phyloP scores from a whole-genome alignment of 2,113 vertebrate species.

The Takifugu bimaculatus region DNA sequence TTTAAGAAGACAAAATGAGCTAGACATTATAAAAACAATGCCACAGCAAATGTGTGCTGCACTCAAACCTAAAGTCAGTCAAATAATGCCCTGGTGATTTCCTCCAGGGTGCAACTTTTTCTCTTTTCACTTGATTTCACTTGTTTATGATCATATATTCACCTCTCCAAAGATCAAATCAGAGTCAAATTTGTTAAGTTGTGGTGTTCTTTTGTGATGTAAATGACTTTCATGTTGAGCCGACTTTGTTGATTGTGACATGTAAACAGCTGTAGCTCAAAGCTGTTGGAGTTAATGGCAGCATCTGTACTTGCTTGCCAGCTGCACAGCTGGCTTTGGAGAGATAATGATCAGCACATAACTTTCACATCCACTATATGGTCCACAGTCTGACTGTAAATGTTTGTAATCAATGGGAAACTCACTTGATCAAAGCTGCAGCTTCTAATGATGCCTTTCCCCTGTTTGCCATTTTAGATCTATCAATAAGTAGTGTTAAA shows the following conservation, averaged over 20 bases:
- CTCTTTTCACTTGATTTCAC: constrained; percentile 10
- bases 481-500: constrained; percentile 35
- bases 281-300: constrained; percentile 31
- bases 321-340: constrained; percentile 17
- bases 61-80: too few species aligned
- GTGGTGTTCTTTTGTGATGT: constrained; percentile 19
- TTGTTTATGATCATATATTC: constrained; percentile 30
- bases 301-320: constrained; percentile 12
- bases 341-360: constrained; percentile 52
- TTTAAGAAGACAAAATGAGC: too few species aligned
- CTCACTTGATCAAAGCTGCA: constrained; percentile 52
- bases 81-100: constrained; percentile 24
- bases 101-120: constrained; percentile 22
- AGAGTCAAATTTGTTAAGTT: constrained; percentile 8
- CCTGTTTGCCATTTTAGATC: constrained; percentile 44
- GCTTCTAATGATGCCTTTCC: constrained; percentile 49
- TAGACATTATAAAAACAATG: too few species aligned
- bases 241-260: not conserved
- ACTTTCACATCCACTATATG: constrained; percentile 16
- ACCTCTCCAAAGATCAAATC: constrained; percentile 25
- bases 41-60: too few species aligned
- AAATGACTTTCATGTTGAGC: constrained; percentile 18
- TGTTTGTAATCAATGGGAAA: constrained; percentile 54
- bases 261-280: constrained; percentile 11
- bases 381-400: constrained; percentile 47